Evolutionary conservation across 2,888 invertebrate species (phyloP), one percentile per base, ranked within the genome.

Genomic region (Tetranychus truncatus): DNA sequence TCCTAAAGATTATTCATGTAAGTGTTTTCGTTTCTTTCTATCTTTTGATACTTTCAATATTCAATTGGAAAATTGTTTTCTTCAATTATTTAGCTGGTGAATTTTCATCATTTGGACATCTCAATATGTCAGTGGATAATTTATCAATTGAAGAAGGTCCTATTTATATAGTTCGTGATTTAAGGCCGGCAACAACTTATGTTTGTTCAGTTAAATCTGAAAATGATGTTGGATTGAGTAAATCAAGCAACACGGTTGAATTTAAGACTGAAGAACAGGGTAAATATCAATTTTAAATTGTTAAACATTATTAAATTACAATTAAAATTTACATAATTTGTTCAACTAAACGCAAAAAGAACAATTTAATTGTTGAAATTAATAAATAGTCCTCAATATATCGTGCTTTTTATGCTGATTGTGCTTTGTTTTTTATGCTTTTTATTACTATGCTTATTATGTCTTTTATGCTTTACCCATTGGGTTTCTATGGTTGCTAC

Each of bases 111-210:
- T 72, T 72, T 73, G 73, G 73, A 73, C 73, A 46, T 66, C 18
- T 73, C 5, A 73, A 73, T 73, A 34, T 73, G 34, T 24, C 21
- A 1, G 66, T 73, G 18, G 73, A 73, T 21, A 69, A 21, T 11
- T 69, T 69, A 69, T 55, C 73, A 66, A 21, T 44, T 6, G 66
- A 73, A 45, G 71, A 74, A n/a, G 80, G 75, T 81, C 81, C 71
- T 76, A 76, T 1, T 78, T n/a, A 72, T 18, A 21, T 65, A 6
- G 73, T 73, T 73, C 66, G 86, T 6, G 87, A 87, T 71, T 80
- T 83, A 6, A 81, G 81, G 45, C 82, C 83, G 6, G 80, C 82
- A 6, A 81, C 79, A 74, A 76, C 78, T 66, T 83, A 82, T 78
- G 78, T 80, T 75, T 79, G 82, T 66, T 77, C 82, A 45, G 80